Evolutionary conservation across 2,113 vertebrate genomes (phyloP).

Genomic region (Otis tarda): DNA sequence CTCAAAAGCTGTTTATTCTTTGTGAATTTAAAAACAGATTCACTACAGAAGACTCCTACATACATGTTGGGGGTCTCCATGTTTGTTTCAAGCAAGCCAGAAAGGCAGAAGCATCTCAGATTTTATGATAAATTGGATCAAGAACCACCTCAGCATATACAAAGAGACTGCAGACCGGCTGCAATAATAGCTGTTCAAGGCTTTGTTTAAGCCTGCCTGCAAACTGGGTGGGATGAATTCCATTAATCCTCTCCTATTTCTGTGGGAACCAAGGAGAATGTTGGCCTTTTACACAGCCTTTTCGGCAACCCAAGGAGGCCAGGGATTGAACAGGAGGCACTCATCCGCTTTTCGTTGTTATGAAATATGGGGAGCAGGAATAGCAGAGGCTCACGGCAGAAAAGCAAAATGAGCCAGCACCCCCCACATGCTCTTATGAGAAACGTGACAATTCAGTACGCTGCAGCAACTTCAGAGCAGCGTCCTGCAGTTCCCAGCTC

Average conservation of each 20-base stretch:
- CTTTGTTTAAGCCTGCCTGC: slow-evolving; percentile 44
- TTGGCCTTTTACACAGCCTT: not conserved
- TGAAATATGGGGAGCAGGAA: not conserved
- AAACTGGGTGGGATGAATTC: not conserved
- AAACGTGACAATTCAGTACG: not conserved
- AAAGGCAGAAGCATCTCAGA: not conserved
- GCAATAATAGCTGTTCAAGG: not conserved
- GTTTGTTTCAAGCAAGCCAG: not conserved
- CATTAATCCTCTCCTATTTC: not conserved
- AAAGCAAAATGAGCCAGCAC: not conserved
- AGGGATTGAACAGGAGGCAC: not conserved
- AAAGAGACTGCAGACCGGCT: not conserved
- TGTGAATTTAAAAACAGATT: not conserved
- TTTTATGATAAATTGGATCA: not conserved
- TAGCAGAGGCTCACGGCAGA: not conserved
- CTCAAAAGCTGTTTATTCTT: not conserved
- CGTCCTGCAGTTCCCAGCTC: not conserved
- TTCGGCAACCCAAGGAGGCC: not conserved
- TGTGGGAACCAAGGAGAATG: not conserved
- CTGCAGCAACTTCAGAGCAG: not conserved
- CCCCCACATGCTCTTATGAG: rapidly evolving
- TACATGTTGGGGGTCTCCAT: not conserved
- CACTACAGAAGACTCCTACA: not conserved
- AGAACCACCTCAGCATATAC: not conserved
- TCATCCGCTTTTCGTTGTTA: not conserved